Conservation (phyloP, 2,113 vertebrate genomes). For the Athene noctua region DNA sequence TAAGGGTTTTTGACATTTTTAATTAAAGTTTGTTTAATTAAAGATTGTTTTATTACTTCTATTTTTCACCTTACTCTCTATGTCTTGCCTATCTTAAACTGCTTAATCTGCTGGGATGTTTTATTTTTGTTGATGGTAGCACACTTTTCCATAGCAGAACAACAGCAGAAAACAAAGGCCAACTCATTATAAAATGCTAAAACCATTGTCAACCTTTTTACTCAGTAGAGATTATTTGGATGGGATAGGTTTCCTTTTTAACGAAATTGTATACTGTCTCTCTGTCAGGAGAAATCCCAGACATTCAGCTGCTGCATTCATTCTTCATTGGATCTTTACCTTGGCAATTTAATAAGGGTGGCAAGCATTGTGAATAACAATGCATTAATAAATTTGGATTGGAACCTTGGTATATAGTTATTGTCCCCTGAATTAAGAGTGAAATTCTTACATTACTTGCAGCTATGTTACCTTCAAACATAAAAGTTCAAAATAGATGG, state of each 20-base stretch:
- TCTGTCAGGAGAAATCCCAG: neutral
- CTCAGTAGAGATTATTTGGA: neutral
- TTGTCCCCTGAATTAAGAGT: neutral
- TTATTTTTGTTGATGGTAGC: neutral
- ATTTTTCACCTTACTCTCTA: neutral
- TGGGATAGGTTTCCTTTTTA: neutral
- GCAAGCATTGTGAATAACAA: neutral
- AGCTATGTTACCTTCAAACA: neutral
- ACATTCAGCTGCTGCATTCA: neutral
- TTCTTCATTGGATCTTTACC: neutral
- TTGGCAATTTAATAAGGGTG: neutral
- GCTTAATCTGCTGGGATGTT: neutral
- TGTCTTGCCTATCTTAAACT: neutral
- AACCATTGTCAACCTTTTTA: neutral
- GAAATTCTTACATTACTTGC: neutral
- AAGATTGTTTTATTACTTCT: neutral
- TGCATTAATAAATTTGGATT: neutral
- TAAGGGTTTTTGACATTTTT: neutral
- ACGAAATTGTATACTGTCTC: neutral
- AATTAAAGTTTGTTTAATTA: neutral
- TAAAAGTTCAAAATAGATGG: neutral
- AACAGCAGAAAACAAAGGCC: neutral
- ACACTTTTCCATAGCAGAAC: neutral
- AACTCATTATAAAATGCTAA: neutral
- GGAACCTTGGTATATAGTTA: neutral